Evolutionary conservation across 2,888 invertebrate species (phyloP), one percentile per base, ranked within the genome.

Genomic region (Dryobota labecula): DNA sequence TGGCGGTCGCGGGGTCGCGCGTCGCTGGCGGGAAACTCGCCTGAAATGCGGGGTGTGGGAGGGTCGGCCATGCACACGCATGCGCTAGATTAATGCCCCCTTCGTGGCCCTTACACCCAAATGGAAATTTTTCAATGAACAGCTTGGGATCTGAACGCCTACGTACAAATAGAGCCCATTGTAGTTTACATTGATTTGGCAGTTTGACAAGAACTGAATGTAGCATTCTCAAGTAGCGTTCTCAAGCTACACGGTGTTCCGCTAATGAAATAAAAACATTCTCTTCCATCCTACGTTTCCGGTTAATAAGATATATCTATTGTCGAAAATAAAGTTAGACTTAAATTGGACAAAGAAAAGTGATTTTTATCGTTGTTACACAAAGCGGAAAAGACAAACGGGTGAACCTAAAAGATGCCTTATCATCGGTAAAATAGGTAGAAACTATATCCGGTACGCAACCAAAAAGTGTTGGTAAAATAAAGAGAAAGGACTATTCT

Each of bases 1-100:
- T 84, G 87, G 80, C 87, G 86, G 86, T 76, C 81, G 83, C 78
- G 86, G 66, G 73, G 83, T 84, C 88, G 89, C 85, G 85, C 89
- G 88, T 83, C 83, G 88, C 92, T 90, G 92, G 93, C 94, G 93
- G 93, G 94, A 92, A 92, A 90, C 70, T 83, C 54, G 64, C 80
- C 86, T 78, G 82, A 66, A 76, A 76, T 85, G 84, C 63, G 84
- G 81, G 85, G 89, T 90, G 85, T 81, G 87, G 78, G 85, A 87
- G 82, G 87, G 36, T 58, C 77, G 56, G 76, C 78, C 82, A 78
- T 84, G 7, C 18, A 47, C 54, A 85, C 91, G 94, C 95, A 95
- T 94, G 95, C 95, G 95, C 87, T 33, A 69, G 38, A 72, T 62
- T 80, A 60, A 75, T 72, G 75, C 75, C 76, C 73, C 79, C 70